A percentile compares a stretch with the other conserved stretches of the same genome.
Evolutionary conservation across 2,113 vertebrate species (phyloP).

Genomic region (Chauna torquata): DNA sequence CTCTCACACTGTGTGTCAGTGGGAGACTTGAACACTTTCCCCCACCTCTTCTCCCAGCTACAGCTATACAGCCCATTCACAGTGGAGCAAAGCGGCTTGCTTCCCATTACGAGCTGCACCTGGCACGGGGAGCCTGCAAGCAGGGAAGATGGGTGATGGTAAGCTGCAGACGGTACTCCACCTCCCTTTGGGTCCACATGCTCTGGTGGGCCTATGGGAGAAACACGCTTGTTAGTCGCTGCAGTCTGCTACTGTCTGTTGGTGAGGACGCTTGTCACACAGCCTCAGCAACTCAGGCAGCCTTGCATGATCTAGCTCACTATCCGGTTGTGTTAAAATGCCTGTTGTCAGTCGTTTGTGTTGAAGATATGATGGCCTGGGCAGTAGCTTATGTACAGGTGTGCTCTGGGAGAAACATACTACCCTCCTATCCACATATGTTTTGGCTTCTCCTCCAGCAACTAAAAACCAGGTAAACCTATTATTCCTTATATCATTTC

Average conservation of each 20-base stretch:
- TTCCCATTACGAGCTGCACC: neutral
- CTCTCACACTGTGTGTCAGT: neutral
- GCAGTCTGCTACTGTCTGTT: neutral
- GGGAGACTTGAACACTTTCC: neutral
- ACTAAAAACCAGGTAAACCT: neutral
- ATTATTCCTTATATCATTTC: neutral
- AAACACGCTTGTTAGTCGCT: neutral
- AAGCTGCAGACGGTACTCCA: neutral
- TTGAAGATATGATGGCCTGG: neutral
- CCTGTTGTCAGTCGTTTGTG: neutral
- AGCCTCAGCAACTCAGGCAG: neutral
- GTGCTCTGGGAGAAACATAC: neutral
- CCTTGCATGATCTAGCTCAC: neutral
- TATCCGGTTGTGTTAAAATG: neutral
- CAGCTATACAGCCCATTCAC: neutral
- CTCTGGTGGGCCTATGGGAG: neutral
- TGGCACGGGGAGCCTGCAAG: neutral
- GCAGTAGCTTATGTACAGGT: neutral
- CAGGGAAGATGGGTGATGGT: no score
- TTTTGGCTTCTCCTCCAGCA: neutral
- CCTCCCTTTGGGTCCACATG: rapidly evolving
- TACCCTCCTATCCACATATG: neutral
- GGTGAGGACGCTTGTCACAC: neutral
- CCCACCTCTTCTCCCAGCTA: neutral
- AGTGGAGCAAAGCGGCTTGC: neutral